Percentiles rank a stretch among this genome's conserved stretches.
phyloP scores from a whole-genome alignment of 2,113 vertebrate genomes.

The Pseudorasbora parva region DNA sequence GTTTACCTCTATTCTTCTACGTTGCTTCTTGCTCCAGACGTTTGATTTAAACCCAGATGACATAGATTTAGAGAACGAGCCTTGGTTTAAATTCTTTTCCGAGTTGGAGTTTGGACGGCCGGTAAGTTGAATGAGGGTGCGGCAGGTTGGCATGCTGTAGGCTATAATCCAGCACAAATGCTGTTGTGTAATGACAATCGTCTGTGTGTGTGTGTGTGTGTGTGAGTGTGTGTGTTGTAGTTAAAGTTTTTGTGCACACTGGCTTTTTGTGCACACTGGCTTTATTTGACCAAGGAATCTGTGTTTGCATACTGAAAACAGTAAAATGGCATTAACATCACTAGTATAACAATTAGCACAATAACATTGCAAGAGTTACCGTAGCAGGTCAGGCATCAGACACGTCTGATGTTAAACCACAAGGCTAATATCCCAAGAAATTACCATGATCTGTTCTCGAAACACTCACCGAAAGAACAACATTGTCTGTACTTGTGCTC shows the following conservation, averaged over 20 bases:
- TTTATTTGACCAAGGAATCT: background rate
- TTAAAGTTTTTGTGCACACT: background rate
- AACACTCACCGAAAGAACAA: background rate
- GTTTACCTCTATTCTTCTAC: constrained; percentile 29
- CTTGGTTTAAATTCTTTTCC: constrained; percentile 99
- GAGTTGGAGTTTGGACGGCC: constrained; percentile 98
- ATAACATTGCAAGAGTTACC: background rate
- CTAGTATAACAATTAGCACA: background rate
- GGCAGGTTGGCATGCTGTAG: constrained; percentile 35
- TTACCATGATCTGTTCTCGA: background rate
- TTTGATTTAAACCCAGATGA: constrained; percentile 91
- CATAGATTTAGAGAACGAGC: constrained; percentile 99
- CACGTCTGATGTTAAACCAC: background rate
- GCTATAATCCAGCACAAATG: constrained; percentile 60
- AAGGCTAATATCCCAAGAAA: background rate
- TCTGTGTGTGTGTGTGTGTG: constrained; percentile 40
- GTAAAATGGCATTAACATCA: background rate
- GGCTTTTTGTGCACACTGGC: background rate
- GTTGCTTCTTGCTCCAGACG: constrained; percentile 84
- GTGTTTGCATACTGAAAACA: constrained; percentile 34
- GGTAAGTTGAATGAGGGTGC: constrained; percentile 84
- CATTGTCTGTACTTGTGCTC: background rate
- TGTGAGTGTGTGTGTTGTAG: constrained; percentile 37
- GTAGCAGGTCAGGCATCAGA: background rate
- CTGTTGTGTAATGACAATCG: constrained; percentile 18